Percentiles rank a stretch among this genome's conserved stretches.
phyloP scores from a whole-genome alignment of 1,140 invertebrate species.

The Brachionus sp. region DNA sequence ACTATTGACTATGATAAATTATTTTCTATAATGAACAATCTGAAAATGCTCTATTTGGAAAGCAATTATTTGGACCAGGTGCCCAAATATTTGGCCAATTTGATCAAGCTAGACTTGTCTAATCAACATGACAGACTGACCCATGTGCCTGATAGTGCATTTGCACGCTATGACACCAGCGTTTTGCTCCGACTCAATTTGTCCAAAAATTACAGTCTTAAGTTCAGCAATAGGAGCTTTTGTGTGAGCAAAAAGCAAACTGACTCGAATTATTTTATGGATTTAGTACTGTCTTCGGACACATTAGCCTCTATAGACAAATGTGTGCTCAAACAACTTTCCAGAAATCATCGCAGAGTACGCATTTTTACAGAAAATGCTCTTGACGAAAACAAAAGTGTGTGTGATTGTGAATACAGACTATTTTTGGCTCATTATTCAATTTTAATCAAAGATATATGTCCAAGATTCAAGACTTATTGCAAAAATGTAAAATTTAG shows the following conservation, averaged over 20 bases:
- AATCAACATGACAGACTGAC: background rate
- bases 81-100: background rate
- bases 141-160: background rate
- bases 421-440: slow-evolving; percentile 13
- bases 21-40: background rate
- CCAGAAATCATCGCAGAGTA: background rate
- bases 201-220: background rate
- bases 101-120: slow-evolving; percentile 2
- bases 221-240: slow-evolving; percentile 5
- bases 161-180: background rate
- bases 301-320: background rate
- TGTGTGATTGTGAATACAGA: background rate
- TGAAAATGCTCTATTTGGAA: slow-evolving; percentile 2
- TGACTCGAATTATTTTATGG: background rate
- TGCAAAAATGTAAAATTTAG: background rate
- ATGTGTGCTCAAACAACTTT: slow-evolving; percentile 11
- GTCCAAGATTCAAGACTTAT: slow-evolving; percentile 29
- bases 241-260: background rate
- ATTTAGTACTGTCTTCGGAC: background rate
- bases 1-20: background rate
- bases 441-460: background rate
- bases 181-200: background rate
- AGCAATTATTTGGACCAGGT: background rate
- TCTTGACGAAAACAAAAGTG: background rate
- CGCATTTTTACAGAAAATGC: background rate